A percentile compares a stretch with the other conserved stretches of the same genome.
Evolutionary conservation across 2,113 vertebrate genomes (phyloP).

Genomic region (Oreochromis tanganicae): DNA sequence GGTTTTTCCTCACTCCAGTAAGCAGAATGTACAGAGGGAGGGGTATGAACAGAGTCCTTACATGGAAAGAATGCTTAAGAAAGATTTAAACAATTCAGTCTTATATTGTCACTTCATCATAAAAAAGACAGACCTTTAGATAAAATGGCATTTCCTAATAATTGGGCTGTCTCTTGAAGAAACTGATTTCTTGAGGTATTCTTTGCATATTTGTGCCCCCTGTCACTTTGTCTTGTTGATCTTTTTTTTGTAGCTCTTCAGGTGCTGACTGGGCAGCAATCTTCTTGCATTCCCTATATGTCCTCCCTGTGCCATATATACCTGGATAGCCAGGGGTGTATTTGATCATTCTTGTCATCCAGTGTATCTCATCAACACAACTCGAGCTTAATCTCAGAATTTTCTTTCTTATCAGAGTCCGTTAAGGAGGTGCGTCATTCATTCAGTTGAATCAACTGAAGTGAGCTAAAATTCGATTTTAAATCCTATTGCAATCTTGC

Average conservation of each 20-base stretch:
- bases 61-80: not conserved
- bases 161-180: not conserved
- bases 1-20: not conserved
- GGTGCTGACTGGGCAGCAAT: not conserved
- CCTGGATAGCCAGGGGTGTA: not conserved
- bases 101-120: not conserved
- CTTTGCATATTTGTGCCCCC: not conserved
- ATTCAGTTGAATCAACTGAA: not conserved
- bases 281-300: not conserved
- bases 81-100: not conserved
- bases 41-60: not conserved
- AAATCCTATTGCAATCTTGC: not conserved
- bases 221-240: not conserved
- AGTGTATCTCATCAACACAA: not conserved
- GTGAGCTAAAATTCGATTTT: not conserved
- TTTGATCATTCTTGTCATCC: not conserved
- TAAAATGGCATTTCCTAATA: not conserved
- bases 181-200: not conserved
- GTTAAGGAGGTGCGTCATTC: not conserved
- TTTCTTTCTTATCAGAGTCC: not conserved
- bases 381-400: not conserved
- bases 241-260: not conserved
- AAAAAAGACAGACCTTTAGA: not conserved
- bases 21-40: not conserved
- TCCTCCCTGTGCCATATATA: not conserved